These are phyloP conservation scores for Habroteleia sp. DNA, from an alignment of 2,888 invertebrate species.

Conservation along the genomic window DNA sequence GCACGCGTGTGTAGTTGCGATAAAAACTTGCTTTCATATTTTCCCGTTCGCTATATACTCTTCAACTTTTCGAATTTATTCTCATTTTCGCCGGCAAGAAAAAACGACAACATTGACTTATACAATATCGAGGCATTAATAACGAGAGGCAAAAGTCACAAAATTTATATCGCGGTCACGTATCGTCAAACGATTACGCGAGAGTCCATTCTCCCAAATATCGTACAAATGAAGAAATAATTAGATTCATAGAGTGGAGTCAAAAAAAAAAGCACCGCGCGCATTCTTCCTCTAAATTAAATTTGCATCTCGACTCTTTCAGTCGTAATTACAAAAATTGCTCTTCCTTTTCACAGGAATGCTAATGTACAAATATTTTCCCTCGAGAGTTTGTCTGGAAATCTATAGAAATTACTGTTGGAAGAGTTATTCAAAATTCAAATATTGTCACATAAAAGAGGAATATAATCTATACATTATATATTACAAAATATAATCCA, in stretches of 20 bases:
- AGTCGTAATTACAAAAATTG: slow-evolving; percentile 30
- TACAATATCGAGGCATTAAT: slow-evolving; percentile 29
- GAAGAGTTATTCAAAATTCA: no score
- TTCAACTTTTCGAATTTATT: slow-evolving; percentile 52
- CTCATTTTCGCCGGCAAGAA: slow-evolving; percentile 30
- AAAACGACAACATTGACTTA: slow-evolving; percentile 1
- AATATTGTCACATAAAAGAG: no score
- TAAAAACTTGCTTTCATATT: slow-evolving; percentile 52
- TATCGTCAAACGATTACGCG: slow-evolving; percentile 6
- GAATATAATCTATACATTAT: no score
- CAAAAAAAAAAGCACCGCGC: slow-evolving; percentile 20
- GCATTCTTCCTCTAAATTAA: slow-evolving; percentile 31
- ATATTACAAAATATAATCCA: no score
- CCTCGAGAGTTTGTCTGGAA: no score
- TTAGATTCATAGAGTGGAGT: slow-evolving; percentile 31
- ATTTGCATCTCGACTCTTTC: slow-evolving; percentile 37
- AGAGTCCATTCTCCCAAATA: background rate
- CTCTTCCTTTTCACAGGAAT: slow-evolving; percentile 4
- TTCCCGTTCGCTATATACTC: slow-evolving; percentile 35
- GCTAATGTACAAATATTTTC: slow-evolving; percentile 21
- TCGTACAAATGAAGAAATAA: slow-evolving; percentile 31
- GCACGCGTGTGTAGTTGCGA: slow-evolving; percentile 22
- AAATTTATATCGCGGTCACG: slow-evolving; percentile 10
- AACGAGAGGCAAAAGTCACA: slow-evolving; percentile 11
- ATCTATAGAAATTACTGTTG: no score